These are phyloP conservation scores for Leguminivora glycinivorella DNA, from an alignment of 1,140 invertebrate genomes.

Conservation along the genomic window DNA sequence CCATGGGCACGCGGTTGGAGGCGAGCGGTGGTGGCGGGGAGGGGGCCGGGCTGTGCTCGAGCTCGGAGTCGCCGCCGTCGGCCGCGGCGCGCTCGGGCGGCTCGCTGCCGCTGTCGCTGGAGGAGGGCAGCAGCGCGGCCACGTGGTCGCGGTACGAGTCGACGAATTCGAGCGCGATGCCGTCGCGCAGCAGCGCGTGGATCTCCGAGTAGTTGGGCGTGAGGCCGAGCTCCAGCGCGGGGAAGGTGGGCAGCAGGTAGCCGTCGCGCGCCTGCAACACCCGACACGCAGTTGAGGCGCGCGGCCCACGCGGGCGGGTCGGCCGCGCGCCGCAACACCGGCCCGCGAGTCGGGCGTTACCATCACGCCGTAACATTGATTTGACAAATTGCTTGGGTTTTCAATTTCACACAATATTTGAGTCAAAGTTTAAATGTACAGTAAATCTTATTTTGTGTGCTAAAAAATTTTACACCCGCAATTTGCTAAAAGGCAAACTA, in stretches of 20 bases:
- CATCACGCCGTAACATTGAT: background rate
- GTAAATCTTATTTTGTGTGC: background rate
- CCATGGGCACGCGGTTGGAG: background rate
- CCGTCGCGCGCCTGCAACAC: conserved; percentile 59
- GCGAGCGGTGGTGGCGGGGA: conserved; percentile 1
- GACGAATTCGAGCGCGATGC: conserved; percentile 58
- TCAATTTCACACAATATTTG: background rate
- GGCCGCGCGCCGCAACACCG: conserved; percentile 18
- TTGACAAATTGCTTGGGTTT: background rate
- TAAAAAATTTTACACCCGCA: background rate
- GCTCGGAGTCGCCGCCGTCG: background rate
- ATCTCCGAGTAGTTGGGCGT: conserved; percentile 65
- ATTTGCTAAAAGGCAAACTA: background rate
- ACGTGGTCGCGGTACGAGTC: conserved; percentile 56
- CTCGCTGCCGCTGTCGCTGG: background rate
- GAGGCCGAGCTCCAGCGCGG: conserved; percentile 58
- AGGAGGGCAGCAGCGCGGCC: conserved; percentile 36
- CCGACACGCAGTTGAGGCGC: conserved; percentile 18
- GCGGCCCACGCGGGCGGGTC: background rate
- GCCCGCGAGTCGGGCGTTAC: background rate
- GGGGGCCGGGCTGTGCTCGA: background rate
- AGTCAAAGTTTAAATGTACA: no score
- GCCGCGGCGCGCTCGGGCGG: conserved; percentile 25
- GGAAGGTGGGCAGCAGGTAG: conserved; percentile 64
- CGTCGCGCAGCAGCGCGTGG: conserved; percentile 53